These are phyloP conservation scores for Formica aserva DNA, from an alignment of 2,888 invertebrate genomes.

Conservation along the genomic window DNA sequence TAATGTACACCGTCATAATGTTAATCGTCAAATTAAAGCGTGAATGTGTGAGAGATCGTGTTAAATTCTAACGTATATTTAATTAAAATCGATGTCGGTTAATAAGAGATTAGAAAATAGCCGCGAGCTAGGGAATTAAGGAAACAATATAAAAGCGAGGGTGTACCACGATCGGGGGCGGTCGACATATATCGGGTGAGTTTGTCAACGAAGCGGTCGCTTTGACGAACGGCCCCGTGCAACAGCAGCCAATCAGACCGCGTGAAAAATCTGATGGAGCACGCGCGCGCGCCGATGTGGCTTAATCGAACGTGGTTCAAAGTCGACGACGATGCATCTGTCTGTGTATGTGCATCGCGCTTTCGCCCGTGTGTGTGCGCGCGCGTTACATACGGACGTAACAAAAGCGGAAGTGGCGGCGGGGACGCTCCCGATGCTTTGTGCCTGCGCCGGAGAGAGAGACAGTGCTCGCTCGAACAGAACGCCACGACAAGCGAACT, in stretches of 20 bases:
- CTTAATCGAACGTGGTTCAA: slow-evolving; percentile 74
- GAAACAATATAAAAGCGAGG: slow-evolving; percentile 51
- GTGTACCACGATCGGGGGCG: slow-evolving; percentile 32
- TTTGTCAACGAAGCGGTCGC: slow-evolving; percentile 54
- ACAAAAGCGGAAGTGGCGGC: slow-evolving; percentile 62
- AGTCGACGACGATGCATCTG: slow-evolving; percentile 59
- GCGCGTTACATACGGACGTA: slow-evolving; percentile 45
- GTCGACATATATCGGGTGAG: slow-evolving; percentile 40
- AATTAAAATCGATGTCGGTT: slow-evolving; percentile 13
- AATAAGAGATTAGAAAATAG: slow-evolving; percentile 32
- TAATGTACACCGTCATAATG: not conserved
- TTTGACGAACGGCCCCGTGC: slow-evolving; percentile 50
- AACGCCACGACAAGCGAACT: slow-evolving; percentile 48
- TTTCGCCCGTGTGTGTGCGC: not conserved
- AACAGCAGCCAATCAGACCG: slow-evolving; percentile 57
- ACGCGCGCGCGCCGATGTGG: slow-evolving; percentile 55
- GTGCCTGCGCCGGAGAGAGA: slow-evolving; percentile 42
- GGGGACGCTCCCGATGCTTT: slow-evolving; percentile 51
- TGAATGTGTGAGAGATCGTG: not conserved
- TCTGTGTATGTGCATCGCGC: not conserved
- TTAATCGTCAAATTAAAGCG: not conserved
- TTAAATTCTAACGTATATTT: not conserved
- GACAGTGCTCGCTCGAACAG: slow-evolving; percentile 29
- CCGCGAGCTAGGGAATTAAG: slow-evolving; percentile 42
- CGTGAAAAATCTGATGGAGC: slow-evolving; percentile 68